Base-by-base conservation (phyloP, 2,888 invertebrate genomes). In the Epiblema foenella region DNA sequence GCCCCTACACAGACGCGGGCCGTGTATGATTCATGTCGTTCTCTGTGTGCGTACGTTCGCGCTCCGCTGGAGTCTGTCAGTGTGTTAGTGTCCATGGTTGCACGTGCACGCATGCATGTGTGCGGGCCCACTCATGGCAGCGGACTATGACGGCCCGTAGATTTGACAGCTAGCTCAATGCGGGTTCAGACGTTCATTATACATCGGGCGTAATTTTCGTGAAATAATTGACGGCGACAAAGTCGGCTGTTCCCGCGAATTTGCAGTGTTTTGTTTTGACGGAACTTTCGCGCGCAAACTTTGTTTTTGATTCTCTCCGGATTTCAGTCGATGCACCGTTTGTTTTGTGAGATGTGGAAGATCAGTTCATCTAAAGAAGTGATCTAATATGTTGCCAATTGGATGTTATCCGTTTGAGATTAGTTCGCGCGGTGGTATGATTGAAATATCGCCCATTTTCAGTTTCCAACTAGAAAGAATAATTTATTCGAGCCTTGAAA, bases 121-220 rank as follows among this genome's bases (percentile, higher is more conserved):
- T 89, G 93, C 86, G 83, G 79, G 86, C 86, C 88, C 89, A 90
- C 91, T 93, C 93, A 93, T 93, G 91, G 91, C 93, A 92, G 89
- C 93, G 86, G 91, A 91, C 93, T 93, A 93, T 94, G 93, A 94
- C 93, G 93, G 93, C 89, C 89, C 93, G 93, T 94, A 93, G 93
- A 93, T 93, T 93, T 94, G 94, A 94, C 94, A 94, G 93, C 93
- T 93, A 93, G 93, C 93, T 93, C 93, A 94, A 93, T 93, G 93
- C 93, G 91, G 91, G 93, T 88, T 89, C 93, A 93, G 93, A 93
- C 93, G 93, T 93, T 90, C 89, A 91, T 92, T 91, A 92, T 84
- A 90, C 90, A 87, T 85, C 86, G 86, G 85, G 87, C 88, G 87
- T 91, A 89, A 91, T 91, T 89, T 89, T 87, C 84, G 90, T 90